Conservation (phyloP, 2,113 vertebrate genomes). For the Sylvia atricapilla region DNA sequence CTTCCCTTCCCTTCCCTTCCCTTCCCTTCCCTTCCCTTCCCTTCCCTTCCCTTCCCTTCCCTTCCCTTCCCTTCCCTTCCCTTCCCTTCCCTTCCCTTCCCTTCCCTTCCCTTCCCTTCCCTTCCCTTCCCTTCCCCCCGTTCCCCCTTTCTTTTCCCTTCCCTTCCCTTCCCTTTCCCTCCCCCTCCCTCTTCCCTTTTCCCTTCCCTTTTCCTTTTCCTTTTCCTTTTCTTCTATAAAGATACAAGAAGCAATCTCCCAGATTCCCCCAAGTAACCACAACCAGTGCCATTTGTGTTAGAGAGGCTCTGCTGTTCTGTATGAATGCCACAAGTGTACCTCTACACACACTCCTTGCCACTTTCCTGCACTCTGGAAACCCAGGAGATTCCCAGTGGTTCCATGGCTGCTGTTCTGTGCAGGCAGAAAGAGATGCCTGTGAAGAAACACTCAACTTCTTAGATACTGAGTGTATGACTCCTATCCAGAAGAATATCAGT, state of each 20-base stretch:
- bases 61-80: too few species aligned
- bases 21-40: too few species aligned
- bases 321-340: neutral
- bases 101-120: too few species aligned
- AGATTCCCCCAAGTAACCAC: neutral
- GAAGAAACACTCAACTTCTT: neutral
- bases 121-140: too few species aligned
- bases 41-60: too few species aligned
- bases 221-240: neutral
- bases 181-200: too few species aligned
- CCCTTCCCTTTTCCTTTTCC: neutral
- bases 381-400: neutral
- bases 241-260: neutral
- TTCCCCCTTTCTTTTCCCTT: too few species aligned
- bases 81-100: too few species aligned
- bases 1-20: too few species aligned
- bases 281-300: neutral
- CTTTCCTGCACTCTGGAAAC: neutral
- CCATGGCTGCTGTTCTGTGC: neutral
- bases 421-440: neutral
- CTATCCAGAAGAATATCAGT: rapidly evolving
- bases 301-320: neutral
- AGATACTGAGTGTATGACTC: neutral
- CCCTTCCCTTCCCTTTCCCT: too few species aligned
- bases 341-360: neutral